Percentiles rank a stretch among this genome's conserved stretches.
Evolutionary conservation across 2,888 invertebrate species (phyloP).

Genomic region (Limnephilus auricula): DNA sequence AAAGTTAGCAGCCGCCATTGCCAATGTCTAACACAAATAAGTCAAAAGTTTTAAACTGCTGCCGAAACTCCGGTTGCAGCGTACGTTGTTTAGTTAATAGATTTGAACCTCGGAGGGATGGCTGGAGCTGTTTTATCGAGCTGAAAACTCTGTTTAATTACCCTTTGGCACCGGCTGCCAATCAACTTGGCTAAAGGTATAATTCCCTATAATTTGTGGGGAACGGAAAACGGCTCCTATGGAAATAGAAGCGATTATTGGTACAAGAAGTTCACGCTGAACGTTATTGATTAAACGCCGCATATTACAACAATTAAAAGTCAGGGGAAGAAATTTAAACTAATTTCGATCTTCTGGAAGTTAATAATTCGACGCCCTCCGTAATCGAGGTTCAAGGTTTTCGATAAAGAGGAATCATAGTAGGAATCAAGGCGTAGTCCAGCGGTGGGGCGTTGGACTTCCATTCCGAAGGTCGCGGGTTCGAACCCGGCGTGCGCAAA

Average conservation of each 20-base stretch:
- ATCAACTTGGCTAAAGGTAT: background rate
- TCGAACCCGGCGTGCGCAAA: too few relatives aligned
- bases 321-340: too few relatives aligned
- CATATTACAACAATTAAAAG: background rate
- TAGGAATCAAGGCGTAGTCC: too few relatives aligned
- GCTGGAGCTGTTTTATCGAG: background rate
- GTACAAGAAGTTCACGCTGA: background rate
- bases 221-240: background rate
- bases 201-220: background rate
- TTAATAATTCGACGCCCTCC: too few relatives aligned
- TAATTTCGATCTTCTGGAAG: background rate
- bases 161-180: background rate
- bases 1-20: background rate
- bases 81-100: background rate
- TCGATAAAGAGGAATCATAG: too few relatives aligned
- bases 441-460: too few relatives aligned
- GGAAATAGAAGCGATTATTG: background rate
- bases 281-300: background rate
- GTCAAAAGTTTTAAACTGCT: background rate
- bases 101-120: background rate
- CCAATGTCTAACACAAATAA: background rate
- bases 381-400: too few relatives aligned
- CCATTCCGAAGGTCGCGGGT: too few relatives aligned
- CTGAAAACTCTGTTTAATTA: conserved; percentile 3
- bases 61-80: background rate